phyloP scores from a whole-genome alignment of 2,797 vertebrate species.

The Adelosebastes latens region DNA sequence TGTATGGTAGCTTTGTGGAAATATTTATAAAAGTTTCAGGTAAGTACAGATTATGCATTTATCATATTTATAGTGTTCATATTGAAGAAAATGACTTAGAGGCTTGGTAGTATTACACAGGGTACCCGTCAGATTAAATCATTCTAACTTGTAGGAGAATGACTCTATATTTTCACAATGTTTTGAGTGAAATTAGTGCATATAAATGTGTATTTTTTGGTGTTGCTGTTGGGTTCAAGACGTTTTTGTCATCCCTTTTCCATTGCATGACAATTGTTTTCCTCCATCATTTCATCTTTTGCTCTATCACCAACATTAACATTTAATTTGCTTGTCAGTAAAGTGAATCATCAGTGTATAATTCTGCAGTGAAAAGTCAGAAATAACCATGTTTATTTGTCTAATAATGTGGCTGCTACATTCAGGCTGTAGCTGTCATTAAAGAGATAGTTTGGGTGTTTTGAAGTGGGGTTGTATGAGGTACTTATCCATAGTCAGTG shows the following conservation, averaged over 20 bases:
- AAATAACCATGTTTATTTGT: neutral
- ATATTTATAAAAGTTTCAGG: neutral
- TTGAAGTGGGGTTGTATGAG: neutral
- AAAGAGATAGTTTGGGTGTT: neutral
- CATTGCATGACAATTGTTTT: slow-evolving; percentile 47
- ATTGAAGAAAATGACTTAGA: neutral
- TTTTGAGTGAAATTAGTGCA: neutral
- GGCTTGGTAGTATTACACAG: neutral
- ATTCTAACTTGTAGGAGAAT: neutral
- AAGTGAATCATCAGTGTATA: neutral
- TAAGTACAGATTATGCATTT: neutral
- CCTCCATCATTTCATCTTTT: slow-evolving; percentile 17
- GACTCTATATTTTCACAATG: neutral
- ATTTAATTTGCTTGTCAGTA: neutral
- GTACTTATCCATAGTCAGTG: neutral
- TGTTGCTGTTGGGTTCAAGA: neutral
- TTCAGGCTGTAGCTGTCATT: neutral
- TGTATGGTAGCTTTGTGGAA: neutral
- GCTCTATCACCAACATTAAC: neutral
- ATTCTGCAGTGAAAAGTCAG: neutral
- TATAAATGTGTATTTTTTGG: neutral
- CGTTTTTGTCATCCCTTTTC: slow-evolving; percentile 11
- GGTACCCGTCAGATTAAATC: neutral
- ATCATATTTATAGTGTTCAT: neutral
- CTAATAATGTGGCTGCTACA: neutral